Base-by-base conservation (phyloP, 2,113 vertebrate genomes). In the Ceuthmochares aereus region DNA sequence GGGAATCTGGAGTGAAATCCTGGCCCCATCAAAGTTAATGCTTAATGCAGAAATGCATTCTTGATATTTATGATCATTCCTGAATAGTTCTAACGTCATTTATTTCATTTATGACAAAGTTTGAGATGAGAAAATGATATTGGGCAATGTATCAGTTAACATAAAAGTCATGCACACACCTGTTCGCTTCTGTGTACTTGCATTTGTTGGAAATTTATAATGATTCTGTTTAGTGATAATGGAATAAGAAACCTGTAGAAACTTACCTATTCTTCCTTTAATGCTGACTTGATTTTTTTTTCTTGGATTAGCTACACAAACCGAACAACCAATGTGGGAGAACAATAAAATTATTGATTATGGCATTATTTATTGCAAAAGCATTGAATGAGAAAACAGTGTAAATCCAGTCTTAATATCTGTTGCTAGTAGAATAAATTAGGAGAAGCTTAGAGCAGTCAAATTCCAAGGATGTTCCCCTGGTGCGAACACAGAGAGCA, bases 391-490 rank as follows among this genome's bases (percentile, higher is more conserved):
- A 90, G 80, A 92, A 93, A 36, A 1, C 29, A 45, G 10, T 66
- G 70, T 92, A 87, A 79, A 58, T 91, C 91, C 92, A 89, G 54
- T 52, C 85, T 91, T 90, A 90, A 45, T 93, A 94, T 89, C 78
- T 91, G 81, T 93, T 96, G 81, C 86, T 91, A 93, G 81, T 78
- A 94, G 64, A 90, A 90, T 80, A 87, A 96, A 97, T 96, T 80
- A 96, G 60, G 49, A 90, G 68, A 93, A 42, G 56, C 54, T 92
- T 79, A 78, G 26, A 92, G 80, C 60, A 72, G 36, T 84, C 51
- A 75, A 42, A 81, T 79, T 93, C 68, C 0, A 2, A 86, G 62
- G 64, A 95, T 86, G 75, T 90, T 96, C 36, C 60, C 63, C 72
- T 85, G 56, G 34, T 84, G 64, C 81, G 88, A 64, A 84, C 81